Evolutionary conservation across 1,140 invertebrate species (phyloP).

Genomic region (Brachionus asplanchnoidis): DNA sequence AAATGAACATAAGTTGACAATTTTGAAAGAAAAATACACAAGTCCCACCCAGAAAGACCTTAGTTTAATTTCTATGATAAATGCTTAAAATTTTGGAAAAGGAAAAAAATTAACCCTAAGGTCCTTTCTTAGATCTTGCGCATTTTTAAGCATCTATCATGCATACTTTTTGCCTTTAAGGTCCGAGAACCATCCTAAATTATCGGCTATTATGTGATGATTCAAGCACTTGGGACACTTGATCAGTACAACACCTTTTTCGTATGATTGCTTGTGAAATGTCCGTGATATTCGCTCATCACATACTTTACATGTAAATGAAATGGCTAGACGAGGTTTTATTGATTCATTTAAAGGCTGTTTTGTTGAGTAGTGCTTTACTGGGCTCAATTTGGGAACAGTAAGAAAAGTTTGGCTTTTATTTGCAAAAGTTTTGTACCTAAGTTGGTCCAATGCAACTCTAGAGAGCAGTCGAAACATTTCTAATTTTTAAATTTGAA

Average conservation of each 20-base stretch:
- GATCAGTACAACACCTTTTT: slow-evolving; percentile 79
- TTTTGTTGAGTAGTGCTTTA: not conserved
- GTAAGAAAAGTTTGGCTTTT: not conserved
- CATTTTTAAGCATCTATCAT: slow-evolving; percentile 25
- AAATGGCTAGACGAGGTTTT: slow-evolving; percentile 30
- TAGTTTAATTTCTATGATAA: not conserved
- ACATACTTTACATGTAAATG: slow-evolving; percentile 80
- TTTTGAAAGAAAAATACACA: not conserved
- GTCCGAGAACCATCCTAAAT: slow-evolving; percentile 80
- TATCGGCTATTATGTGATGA: slow-evolving; percentile 84
- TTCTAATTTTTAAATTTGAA: not conserved
- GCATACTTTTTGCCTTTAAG: slow-evolving; percentile 63
- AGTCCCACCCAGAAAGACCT: not conserved
- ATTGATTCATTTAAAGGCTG: not conserved
- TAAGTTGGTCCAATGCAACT: not conserved
- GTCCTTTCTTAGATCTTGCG: not conserved
- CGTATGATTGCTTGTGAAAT: slow-evolving; percentile 78
- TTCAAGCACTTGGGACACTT: slow-evolving; percentile 75
- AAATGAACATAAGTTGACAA: not conserved
- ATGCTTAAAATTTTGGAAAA: not conserved
- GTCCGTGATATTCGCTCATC: slow-evolving; percentile 66
- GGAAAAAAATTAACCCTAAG: not conserved
- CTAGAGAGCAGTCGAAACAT: not conserved
- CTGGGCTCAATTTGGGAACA: not conserved
- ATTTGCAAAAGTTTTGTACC: not conserved